Base-by-base conservation (phyloP, 2,797 vertebrate species). In the Brachymystax lenok region DNA sequence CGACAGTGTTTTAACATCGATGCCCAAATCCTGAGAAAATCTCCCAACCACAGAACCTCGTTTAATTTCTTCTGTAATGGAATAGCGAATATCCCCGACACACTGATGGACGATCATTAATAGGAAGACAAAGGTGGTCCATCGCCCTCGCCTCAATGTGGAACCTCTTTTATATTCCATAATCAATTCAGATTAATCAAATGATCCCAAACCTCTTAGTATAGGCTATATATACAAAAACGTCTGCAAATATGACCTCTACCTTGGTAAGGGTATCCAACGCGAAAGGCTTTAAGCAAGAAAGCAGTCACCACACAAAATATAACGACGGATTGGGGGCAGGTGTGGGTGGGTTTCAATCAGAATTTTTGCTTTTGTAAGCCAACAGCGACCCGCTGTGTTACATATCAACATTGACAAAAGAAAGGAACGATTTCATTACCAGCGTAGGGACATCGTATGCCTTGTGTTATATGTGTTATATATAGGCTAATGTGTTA, bases 11-110 rank as follows among this genome's bases (percentile, higher is more conserved):
- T 46, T 76, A 1, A 59, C 61, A 74, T 68, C 68, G 1, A 82
- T 19, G 13, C 77, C 77, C 6, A 82, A 33, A 73, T 82, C 81
- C 27, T 79, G 71, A 5, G 67, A 67, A 5, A 82, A 72, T 61
- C 73, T 82, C 33, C 81, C 81, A 27, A 82, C 74, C 17, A 82
- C 71, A 35, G 77, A 74, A 40, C 77, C 81, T 24, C 67, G 66
- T 79, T 77, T 75, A 72, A 77, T 82, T 67, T 76, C 79, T 35
- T 78, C 67, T 35, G 75, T 30, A 64, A 75, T 52, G 7, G n/a
- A 81, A 52, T 64, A 83, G 50, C 73, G 74, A 17, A 69, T 33
- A 40, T 81, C 76, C 63, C 75, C 79, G 14, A 5, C 17, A 16
- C 50, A 8, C 17, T 24, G 14, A 24, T 51, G 70, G 12, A 71